Evolutionary conservation across 2,113 vertebrate genomes (phyloP).

Genomic region (Lasiurus borealis): DNA sequence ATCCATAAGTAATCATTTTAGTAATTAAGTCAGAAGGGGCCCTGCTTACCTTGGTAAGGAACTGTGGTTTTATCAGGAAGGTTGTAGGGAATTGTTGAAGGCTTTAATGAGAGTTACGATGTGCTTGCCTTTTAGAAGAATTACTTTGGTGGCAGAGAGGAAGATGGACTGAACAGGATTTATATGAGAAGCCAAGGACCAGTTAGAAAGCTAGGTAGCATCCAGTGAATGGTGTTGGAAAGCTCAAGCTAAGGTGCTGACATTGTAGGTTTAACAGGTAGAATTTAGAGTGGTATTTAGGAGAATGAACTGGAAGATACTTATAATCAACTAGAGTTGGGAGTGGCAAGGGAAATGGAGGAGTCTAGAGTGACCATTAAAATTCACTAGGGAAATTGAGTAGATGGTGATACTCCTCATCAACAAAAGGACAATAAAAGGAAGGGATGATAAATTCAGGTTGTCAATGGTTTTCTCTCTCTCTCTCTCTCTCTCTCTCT

Average conservation of each 20-base stretch:
- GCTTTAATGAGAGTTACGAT: not conserved
- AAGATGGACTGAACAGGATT: not conserved
- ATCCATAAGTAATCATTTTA: accelerated
- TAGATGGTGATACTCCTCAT: not conserved
- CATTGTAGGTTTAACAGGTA: not conserved
- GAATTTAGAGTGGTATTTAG: not conserved
- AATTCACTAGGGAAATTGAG: not conserved
- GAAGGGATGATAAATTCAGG: not conserved
- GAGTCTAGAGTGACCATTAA: not conserved
- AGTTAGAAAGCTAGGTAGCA: not conserved
- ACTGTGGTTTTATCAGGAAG: not conserved
- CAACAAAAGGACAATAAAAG: not conserved
- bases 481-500: not conserved
- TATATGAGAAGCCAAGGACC: not conserved
- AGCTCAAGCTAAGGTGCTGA: not conserved
- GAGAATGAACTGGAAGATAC: not conserved
- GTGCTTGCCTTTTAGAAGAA: not conserved
- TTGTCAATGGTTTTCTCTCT: too few species aligned
- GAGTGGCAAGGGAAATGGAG: not conserved
- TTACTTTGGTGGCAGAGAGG: not conserved
- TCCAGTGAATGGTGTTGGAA: not conserved
- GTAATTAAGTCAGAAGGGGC: not conserved
- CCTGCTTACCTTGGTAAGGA: not conserved
- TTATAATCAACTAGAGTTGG: not conserved
- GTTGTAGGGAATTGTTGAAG: not conserved